Base-by-base conservation (phyloP, 2,888 invertebrate species). In the Bellardia bayeri region DNA sequence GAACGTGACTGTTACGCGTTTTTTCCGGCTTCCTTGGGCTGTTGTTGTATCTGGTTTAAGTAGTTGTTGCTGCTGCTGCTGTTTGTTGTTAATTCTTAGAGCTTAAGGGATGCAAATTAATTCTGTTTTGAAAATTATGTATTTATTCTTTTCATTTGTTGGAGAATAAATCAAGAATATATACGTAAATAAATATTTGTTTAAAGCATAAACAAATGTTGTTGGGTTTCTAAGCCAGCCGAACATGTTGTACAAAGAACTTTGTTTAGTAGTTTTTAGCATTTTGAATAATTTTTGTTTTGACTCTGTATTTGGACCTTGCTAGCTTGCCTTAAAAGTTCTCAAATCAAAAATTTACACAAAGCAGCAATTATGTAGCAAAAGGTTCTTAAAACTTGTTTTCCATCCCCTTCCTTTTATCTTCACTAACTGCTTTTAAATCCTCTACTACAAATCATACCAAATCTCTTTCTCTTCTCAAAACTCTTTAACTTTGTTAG, bases 1-100 rank as follows among this genome's bases (percentile, higher is more conserved):
- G 45, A 87, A 87, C 86, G 86, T 87, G 86, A 87, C 86, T 87
- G 83, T 87, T 81, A 83, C 45, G 83, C 83, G 71, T 83, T 87
- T 83, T 83, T 61, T 6, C 6, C 51, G 37, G 14, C n/a, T n/a
- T 51, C 5, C n/a, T 61, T 72, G 40, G 0, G 40, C 5, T 51
- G 51, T 51, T 14, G 51, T n/a, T n/a, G n/a, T 6, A 11, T 45
- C 9, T 45, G 6, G 42, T 37, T 58, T 51, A 71, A 42, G 82
- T 58, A 42, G 33, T 13, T 16, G 66, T 1, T 54, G 30, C 16
- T 64, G 58, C 71, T 45, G 23, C 23, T 23, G 23, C 23, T 23
- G 23, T 23, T 80, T 51, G 37, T 42, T 42, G 8, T 8, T 13
- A 33, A 33, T 63, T 63, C 33, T 45, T 30, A 40, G 3, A 40